Conservation (phyloP, 2,888 invertebrate genomes). For the Stegophylla sp. region DNA sequence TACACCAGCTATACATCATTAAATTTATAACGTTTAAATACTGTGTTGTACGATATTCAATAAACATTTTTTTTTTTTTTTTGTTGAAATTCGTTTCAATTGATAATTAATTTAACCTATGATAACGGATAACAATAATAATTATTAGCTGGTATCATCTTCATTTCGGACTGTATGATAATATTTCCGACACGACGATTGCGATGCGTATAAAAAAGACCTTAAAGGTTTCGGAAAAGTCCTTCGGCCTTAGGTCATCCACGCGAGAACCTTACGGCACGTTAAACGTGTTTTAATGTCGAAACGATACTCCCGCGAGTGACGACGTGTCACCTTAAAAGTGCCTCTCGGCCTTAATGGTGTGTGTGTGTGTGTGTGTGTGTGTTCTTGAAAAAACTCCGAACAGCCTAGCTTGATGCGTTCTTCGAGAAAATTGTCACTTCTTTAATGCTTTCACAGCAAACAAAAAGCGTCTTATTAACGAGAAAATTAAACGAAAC, state of each 20-base stretch:
- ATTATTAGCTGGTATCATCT: too few species aligned
- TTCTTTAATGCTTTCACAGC: neutral
- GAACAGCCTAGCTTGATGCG: constrained; percentile 4
- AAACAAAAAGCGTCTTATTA: constrained; percentile 1
- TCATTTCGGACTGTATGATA: too few species aligned
- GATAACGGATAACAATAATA: too few species aligned
- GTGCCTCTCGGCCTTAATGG: constrained; percentile 53
- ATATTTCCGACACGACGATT: neutral
- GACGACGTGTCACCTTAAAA: constrained; percentile 46
- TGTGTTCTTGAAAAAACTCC: constrained; percentile 45
- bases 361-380: neutral
- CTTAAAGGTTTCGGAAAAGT: constrained; percentile 38
- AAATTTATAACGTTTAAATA: too few species aligned
- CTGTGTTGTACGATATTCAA: too few species aligned
- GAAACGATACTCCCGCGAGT: constrained; percentile 32
- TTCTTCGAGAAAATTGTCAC: neutral
- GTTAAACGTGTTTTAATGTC: constrained; percentile 48
- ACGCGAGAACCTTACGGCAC: constrained; percentile 43
- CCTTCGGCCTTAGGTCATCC: constrained; percentile 48
- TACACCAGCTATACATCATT: too few species aligned
- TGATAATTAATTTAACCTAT: too few species aligned
- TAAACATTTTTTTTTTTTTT: too few species aligned
- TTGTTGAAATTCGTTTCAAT: too few species aligned
- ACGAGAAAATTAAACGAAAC: neutral
- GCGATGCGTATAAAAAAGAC: neutral